Base-by-base conservation (phyloP, 2,888 invertebrate genomes). In the Dolichopus griseipennis region DNA sequence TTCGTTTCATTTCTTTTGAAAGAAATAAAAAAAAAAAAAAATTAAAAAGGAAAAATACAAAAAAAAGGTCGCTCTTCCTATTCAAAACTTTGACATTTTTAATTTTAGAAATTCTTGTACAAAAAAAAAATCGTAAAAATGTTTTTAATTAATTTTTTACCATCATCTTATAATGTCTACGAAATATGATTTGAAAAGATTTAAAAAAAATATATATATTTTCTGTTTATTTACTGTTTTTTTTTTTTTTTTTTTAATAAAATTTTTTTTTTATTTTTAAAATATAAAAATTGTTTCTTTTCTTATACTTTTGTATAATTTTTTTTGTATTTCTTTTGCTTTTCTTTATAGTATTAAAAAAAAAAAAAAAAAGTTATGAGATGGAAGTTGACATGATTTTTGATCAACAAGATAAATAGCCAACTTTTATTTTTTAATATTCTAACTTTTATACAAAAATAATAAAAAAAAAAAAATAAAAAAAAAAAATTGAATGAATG, bases 101-200 rank as follows among this genome's bases (percentile, higher is more conserved):
- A 52, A 52, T 52, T 52, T 52, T 52, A 52, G 37, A 52, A 52
- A 52, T 5, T 52, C 18, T 52, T 52, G 52, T 52, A 27, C 5
- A 52, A 52, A n/a, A n/a, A n/a, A n/a, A n/a, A n/a, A 12, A 52
- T 52, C 18, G 52, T 52, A 52, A 52, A 37, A 52, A 52, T 52
- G 52, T 52, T 52, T 52, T 52, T 52, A 52, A 52, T 52, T 52
- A 52, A 52, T 52, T 52, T 37, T 52, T 52, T 52, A n/a, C n/a
- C 8, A 15, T 9, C 41, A 41, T 41, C 41, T 41, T 41, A 41
- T 41, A 41, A 41, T 41, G 41, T 41, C 41, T 41, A 15, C 15
- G 15, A 41, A 41, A 41, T 41, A 41, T 41, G 41, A 41, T 41
- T 41, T 15, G 15, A 41, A 18, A 52, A 37, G 12, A 37, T 34